Base-by-base conservation (phyloP, 2,113 vertebrate genomes). In the Phyllostomus discolor region DNA sequence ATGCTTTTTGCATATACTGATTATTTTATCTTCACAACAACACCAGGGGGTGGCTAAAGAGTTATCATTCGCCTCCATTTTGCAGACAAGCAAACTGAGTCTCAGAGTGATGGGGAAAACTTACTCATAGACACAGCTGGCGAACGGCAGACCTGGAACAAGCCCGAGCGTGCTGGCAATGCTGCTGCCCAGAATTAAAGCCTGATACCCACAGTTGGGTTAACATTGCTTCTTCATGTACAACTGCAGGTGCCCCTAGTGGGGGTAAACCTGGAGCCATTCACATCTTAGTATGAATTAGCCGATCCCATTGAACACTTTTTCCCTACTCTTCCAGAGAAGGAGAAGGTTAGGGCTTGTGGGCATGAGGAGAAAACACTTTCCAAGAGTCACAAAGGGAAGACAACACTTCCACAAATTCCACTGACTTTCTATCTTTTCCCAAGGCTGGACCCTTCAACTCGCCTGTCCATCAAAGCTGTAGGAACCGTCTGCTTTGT, bases 71-170 rank as follows among this genome's bases (percentile, higher is more conserved):
- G 24, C 26, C 31, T 43, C 83, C 31, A 10, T 35, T 31, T 75
- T 50, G 46, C 4, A 28, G 52, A 41, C 1, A 22, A 92, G 41
- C 31, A 62, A 31, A 76, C 76, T 0, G 28, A 87, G 80, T 24
- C 85, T 67, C 62, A 2, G 80, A 69, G 31, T 38, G 67, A 41
- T 11, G 48, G 52, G 69, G 46, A 43, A 35, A 28, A 43, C 33
- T 70, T 64, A 31, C 31, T 76, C n/a, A 4, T 3, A 19, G 70
- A 46, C 73, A 46, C 22, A 24, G 22, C 73, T 31, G 75, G 64
- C 2, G 33, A 33, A 2, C 0, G 2, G 57, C 43, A 38, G 66
- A 6, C 31, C 14, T 1, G 12, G 78, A 4, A 69, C 12, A 67
- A 38, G 76, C 38, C 12, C 10, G 6, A 85, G 7, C 22, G 50